phyloP scores from a whole-genome alignment of 2,113 vertebrate genomes.

The Percopsis transmontana region DNA sequence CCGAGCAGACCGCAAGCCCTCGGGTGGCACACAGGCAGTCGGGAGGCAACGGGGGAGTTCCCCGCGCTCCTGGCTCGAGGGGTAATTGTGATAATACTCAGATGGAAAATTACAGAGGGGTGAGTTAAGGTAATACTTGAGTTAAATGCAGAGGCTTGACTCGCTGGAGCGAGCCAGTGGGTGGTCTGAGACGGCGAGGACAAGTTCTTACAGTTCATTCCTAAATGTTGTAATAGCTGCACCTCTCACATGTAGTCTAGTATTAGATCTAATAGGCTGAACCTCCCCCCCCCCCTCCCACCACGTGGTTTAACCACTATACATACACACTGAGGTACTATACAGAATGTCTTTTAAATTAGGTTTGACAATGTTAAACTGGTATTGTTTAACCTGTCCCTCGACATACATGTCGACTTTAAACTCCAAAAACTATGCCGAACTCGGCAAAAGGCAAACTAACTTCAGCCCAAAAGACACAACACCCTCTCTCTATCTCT shows the following conservation, averaged over 20 bases:
- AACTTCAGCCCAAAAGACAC: constrained; percentile 60
- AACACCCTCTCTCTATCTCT: constrained; percentile 44
- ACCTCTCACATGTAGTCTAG: constrained; percentile 39
- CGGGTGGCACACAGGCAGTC: constrained; percentile 65
- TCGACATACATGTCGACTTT: constrained; percentile 22
- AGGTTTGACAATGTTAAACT: constrained; percentile 12
- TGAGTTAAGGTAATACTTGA: constrained; percentile 65
- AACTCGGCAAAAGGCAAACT: constrained; percentile 31
- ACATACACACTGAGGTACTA: constrained; percentile 10
- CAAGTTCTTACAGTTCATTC: constrained; percentile 60
- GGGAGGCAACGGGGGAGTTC: constrained; percentile 43
- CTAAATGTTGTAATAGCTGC: constrained; percentile 56
- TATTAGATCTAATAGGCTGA: constrained; percentile 48
- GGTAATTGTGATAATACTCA: constrained; percentile 75
- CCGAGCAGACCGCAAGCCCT: constrained; percentile 66
- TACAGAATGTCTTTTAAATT: constrained; percentile 31
- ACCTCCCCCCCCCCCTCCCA: background rate
- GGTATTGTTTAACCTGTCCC: constrained; percentile 18
- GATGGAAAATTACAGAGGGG: constrained; percentile 75
- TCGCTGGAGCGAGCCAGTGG: constrained; percentile 55
- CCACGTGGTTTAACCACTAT: background rate
- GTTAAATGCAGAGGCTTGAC: constrained; percentile 66
- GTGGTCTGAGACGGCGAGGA: constrained; percentile 66
- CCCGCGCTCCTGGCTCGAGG: constrained; percentile 56
- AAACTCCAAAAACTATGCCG: constrained; percentile 3